phyloP scores from a whole-genome alignment of 2,797 vertebrate genomes.

The Microtus obscurus region DNA sequence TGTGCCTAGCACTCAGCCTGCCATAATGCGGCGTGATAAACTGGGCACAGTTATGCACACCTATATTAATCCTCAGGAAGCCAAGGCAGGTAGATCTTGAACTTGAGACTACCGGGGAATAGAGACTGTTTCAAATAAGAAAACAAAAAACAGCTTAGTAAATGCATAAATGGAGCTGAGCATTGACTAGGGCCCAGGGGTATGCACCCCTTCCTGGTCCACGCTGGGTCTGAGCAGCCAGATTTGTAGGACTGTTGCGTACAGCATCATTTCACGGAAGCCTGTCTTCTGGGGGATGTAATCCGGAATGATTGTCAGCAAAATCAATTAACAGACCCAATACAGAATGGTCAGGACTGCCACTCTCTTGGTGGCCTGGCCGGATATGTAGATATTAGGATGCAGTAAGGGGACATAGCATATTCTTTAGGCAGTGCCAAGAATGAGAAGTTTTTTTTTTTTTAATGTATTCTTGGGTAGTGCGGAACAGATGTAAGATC shows the following conservation, averaged over 20 bases:
- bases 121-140: background rate
- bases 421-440: background rate
- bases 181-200: background rate
- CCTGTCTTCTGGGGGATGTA: slow-evolving; percentile 10
- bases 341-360: background rate
- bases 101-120: background rate
- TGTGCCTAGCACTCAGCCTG: background rate
- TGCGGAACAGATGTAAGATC: background rate
- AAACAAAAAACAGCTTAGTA: background rate
- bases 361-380: background rate
- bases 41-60: no score
- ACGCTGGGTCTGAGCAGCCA: background rate
- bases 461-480: background rate
- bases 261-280: slow-evolving; percentile 13
- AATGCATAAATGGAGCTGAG: background rate
- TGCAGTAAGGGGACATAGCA: background rate
- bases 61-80: background rate
- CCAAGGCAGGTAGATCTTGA: background rate
- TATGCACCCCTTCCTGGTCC: background rate
- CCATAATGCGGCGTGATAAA: background rate
- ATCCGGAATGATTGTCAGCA: slow-evolving; percentile 9
- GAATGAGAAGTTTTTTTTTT: background rate
- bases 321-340: slow-evolving; percentile 9
- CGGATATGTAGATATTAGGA: background rate
- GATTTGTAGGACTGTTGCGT: background rate